Evolutionary conservation across 2,113 vertebrate species (phyloP), one percentile per base, ranked within the genome.

Genomic region (Grammomys dolichurus): DNA sequence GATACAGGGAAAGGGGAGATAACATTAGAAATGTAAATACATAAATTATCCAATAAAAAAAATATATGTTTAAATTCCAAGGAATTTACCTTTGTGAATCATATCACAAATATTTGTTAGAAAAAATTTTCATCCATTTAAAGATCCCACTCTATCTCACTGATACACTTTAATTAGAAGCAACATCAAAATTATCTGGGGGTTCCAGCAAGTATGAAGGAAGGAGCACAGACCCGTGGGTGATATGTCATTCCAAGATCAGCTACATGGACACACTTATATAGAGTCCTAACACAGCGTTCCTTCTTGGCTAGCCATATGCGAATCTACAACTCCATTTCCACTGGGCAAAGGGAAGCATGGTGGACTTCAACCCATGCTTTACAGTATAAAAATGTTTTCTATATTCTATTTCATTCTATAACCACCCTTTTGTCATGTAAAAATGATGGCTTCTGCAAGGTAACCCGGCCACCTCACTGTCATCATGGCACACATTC

Each of bases 61-160:
- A 84, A 65, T 84, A 84, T 73, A 88, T 87, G 22, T 89, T 96
- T 90, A 46, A 5, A 93, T 81, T 36, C n/a, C 67, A 80, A 60
- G 14, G 14, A 17, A 3, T 46, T 84, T 58, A 70, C 56, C 72
- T 16, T 60, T 89, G 89, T 63, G 87, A 94, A 65, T 20, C 33
- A 28, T 73, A 28, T 54, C 17, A 77, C 26, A 67, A 40, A 46
- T 88, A 95, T 84, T 96, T 87, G 5, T 73, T 84, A 65, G 70
- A 80, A 31, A 54, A 9, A 3, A 20, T 20, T 28, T 94, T 91
- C 40, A 81, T 91, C 72, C 28, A 87, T 26, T 65, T 43, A 75
- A 43, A 63, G 13, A 63, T 43, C 77, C 80, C 17, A 58, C 78
- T 72, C 36, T 91, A 33, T 87, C 28, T 77, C 63, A 58, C 17